Percentiles rank a stretch among this genome's conserved stretches.
These are phyloP conservation scores for Bradypodion ventrale DNA, from an alignment of 2,797 vertebrate genomes.

Conservation along the genomic window DNA sequence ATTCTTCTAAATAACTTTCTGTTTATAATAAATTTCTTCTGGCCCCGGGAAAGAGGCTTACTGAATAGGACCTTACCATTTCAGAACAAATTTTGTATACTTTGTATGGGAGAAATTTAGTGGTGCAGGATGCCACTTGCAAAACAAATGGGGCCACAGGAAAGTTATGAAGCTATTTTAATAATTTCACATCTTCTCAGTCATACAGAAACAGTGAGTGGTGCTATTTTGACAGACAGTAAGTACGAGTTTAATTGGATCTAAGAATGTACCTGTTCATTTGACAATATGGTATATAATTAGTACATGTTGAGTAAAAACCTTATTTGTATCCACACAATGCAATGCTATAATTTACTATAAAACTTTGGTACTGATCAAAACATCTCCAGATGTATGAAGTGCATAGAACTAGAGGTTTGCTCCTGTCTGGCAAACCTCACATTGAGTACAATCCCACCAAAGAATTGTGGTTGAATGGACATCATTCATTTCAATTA, in stretches of 20 bases:
- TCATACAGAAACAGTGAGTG: constrained; percentile 38
- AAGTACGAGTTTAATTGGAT: constrained; percentile 31
- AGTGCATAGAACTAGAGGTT: constrained; percentile 11
- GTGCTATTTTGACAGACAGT: constrained; percentile 22
- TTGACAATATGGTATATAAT: constrained; percentile 18
- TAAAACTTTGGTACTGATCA: not conserved
- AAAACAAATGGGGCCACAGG: constrained; percentile 18
- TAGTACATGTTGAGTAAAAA: constrained; percentile 25
- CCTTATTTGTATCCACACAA: constrained; percentile 25
- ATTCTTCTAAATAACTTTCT: too few species aligned
- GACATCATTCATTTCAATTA: not conserved
- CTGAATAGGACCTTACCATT: not conserved
- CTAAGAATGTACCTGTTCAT: constrained; percentile 34
- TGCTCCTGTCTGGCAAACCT: not conserved
- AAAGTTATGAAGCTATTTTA: constrained; percentile 63
- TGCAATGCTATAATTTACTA: constrained; percentile 5
- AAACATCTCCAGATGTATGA: constrained; percentile 16
- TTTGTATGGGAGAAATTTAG: not conserved
- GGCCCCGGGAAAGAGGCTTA: not conserved
- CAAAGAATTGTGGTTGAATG: not conserved
- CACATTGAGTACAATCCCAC: not conserved
- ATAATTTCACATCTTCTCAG: constrained; percentile 55
- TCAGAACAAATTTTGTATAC: not conserved
- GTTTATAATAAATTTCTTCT: too few species aligned
- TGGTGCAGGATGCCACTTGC: not conserved